Evolutionary conservation across 2,113 vertebrate genomes (phyloP).

Genomic region (Neolamprologus kungweensis): DNA sequence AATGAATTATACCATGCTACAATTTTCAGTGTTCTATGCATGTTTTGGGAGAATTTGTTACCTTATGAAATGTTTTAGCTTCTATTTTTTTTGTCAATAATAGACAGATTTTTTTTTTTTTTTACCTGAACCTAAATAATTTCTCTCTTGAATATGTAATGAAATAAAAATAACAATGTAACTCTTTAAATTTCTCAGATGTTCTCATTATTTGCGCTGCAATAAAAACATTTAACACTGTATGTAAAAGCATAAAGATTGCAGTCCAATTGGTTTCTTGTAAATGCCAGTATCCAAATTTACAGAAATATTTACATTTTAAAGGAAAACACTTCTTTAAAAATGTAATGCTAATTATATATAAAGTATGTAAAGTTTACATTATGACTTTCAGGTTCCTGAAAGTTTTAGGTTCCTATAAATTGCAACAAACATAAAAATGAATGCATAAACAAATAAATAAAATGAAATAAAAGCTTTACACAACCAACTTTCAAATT

Average conservation of each 20-base stretch:
- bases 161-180: neutral
- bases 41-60: neutral
- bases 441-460: neutral
- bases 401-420: neutral
- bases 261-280: neutral
- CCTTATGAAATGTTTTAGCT: neutral
- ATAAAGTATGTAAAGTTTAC: neutral
- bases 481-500: neutral
- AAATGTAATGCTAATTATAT: neutral
- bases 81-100: neutral
- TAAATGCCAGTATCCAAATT: neutral
- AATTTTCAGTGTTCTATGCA: neutral
- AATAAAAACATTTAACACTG: neutral
- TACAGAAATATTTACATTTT: neutral
- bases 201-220: neutral
- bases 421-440: neutral
- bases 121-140: neutral
- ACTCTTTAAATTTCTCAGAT: neutral
- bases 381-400: neutral
- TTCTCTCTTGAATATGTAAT: neutral
- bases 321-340: neutral
- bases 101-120: neutral
- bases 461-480: neutral
- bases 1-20: neutral
- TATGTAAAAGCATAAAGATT: neutral